phyloP scores from a whole-genome alignment of 2,113 vertebrate genomes.

The Thunnus maccoyii region DNA sequence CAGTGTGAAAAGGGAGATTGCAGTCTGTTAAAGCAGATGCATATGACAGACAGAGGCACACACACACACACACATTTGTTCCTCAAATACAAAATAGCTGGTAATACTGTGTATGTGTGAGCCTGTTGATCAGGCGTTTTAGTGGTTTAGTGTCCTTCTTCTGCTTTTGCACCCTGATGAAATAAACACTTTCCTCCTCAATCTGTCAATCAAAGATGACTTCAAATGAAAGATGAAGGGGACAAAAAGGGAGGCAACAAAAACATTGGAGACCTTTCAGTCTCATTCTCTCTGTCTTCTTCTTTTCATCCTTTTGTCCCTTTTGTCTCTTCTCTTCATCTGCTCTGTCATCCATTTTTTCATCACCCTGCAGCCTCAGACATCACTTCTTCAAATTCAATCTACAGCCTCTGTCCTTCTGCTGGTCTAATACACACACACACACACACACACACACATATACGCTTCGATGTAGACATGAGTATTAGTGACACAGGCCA shows the following conservation, averaged over 20 bases:
- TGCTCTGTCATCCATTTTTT: slow-evolving; percentile 42
- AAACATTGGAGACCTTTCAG: slow-evolving; percentile 1
- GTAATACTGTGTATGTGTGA: neutral
- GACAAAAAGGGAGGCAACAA: slow-evolving; percentile 9
- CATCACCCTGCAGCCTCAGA: slow-evolving; percentile 35
- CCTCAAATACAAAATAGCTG: neutral
- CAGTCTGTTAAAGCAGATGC: slow-evolving; percentile 22
- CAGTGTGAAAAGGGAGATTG: slow-evolving; percentile 4
- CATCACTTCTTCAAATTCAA: slow-evolving; percentile 28
- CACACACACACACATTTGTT: neutral
- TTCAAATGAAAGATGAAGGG: slow-evolving; percentile 17
- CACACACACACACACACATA: slow-evolving; percentile 1
- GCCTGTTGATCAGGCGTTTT: slow-evolving; percentile 16
- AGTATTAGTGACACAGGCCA: slow-evolving; percentile 74
- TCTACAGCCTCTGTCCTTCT: slow-evolving; percentile 7
- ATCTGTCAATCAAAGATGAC: slow-evolving; percentile 41
- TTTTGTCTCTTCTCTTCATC: slow-evolving; percentile 34
- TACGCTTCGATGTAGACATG: slow-evolving; percentile 43
- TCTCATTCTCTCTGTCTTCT: neutral
- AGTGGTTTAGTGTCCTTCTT: neutral
- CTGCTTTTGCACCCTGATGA: slow-evolving; percentile 5
- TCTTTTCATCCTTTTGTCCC: slow-evolving; percentile 6
- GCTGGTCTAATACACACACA: neutral
- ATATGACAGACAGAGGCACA: neutral
- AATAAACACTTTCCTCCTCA: slow-evolving; percentile 47